These are phyloP conservation scores for Drosophila orosa DNA, from an alignment of 1,140 invertebrate genomes.

Conservation along the genomic window DNA sequence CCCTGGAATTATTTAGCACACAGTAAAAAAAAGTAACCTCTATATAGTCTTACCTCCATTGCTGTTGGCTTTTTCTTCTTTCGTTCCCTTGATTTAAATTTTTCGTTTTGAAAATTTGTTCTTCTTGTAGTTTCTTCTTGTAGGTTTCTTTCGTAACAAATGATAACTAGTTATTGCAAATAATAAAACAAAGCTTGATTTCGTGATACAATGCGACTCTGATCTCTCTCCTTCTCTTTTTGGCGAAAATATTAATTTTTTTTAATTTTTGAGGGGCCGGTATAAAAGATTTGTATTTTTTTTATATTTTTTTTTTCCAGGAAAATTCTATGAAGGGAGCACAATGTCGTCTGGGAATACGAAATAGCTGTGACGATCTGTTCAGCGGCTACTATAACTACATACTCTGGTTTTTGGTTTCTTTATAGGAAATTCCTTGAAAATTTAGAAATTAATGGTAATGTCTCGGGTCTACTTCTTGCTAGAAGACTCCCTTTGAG, in stretches of 20 bases:
- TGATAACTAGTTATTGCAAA: not conserved
- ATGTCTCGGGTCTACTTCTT: not conserved
- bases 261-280: not conserved
- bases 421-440: too few species aligned
- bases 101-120: not conserved
- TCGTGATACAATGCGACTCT: not conserved
- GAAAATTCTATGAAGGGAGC: slow-evolving; percentile 3
- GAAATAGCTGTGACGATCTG: not conserved
- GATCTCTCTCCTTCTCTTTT: not conserved
- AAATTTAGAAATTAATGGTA: too few species aligned
- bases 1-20: too few species aligned
- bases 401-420: too few species aligned
- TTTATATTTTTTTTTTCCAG: not conserved
- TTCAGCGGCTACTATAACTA: not conserved
- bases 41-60: not conserved
- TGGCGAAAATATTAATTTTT: not conserved
- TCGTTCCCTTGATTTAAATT: not conserved
- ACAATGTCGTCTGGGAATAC: slow-evolving; percentile 2
- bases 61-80: not conserved
- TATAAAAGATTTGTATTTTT: slow-evolving; percentile 10
- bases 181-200: not conserved
- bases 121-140: too few species aligned
- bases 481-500: not conserved
- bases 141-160: not conserved
- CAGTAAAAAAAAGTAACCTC: too few species aligned